Evolutionary conservation across 2,888 invertebrate genomes (phyloP), one percentile per base, ranked within the genome.

Genomic region (Ceraclea dissimilis): DNA sequence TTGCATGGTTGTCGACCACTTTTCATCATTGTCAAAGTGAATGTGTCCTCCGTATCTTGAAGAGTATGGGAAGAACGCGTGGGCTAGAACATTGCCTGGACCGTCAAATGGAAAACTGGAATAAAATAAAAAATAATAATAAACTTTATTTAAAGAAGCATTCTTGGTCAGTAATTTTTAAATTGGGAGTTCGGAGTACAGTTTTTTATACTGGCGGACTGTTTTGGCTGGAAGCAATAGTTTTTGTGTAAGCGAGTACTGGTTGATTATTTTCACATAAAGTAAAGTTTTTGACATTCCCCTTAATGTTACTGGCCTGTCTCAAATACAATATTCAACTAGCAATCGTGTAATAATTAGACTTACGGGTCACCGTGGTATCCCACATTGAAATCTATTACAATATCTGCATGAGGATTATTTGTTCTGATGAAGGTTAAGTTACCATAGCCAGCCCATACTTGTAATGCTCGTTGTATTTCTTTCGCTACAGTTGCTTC

Each of bases 11-110:
- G 79, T 79, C 18, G 76, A 76, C 89, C 89, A 90, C 2, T 79
- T 67, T 73, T 90, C 89, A 64, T 88, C 88, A 63, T 86, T 84
- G 67, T 90, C 90, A 69, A 90, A 90, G 69, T 90, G 90, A 64
- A 88, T 79, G 63, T 86, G 87, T 2, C 90, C 90, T 59, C 80
- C 81, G 47, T 72, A 72, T 39, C 39, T 39, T 4, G 69, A 65
- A 2, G 69, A 65, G 18, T 84, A 81, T 0, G 89, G 89, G 61
- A 84, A 86, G 68, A 84, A 90, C 0, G 89, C 89, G 70, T 90
- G 90, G 0, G 89, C 90, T 22, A 90, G 75, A 58, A 86, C 80
- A 52, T 75, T 77, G 20, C 88, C 88, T 6, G 78, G 79, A 0
- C 89, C 88, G 75, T 90, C 89, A 69, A 92, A 91, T 0, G 90